These are phyloP conservation scores for Actinia tenebrosa DNA, from an alignment of 64 coral and sea anemone genomes.

Conservation along the genomic window DNA sequence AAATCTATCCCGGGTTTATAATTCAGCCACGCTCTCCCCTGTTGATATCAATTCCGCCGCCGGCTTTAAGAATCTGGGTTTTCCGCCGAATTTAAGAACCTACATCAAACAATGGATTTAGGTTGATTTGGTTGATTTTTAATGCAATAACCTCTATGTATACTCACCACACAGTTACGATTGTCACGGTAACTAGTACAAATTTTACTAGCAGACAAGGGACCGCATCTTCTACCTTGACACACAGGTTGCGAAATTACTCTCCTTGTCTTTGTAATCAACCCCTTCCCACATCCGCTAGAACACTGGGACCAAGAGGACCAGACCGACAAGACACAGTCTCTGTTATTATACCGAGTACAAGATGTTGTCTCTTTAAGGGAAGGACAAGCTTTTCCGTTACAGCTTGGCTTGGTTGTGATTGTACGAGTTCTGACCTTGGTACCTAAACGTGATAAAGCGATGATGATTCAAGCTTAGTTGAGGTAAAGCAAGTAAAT, in stretches of 20 bases:
- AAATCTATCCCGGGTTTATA: no score
- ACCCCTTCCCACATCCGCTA: constrained; percentile 76
- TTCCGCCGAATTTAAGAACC: no score
- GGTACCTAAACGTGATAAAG: constrained; percentile 27
- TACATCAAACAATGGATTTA: no score
- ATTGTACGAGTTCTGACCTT: constrained; percentile 54
- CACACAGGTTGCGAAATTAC: constrained; percentile 46
- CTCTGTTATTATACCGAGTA: constrained; percentile 53
- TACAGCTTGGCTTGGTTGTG: constrained; percentile 36
- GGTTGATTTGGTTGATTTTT: no score
- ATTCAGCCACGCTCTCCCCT: no score
- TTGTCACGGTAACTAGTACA: constrained; percentile 78
- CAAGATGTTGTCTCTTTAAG: constrained; percentile 34
- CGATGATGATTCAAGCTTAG: background rate
- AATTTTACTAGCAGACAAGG: constrained; percentile 31
- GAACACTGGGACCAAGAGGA: constrained; percentile 74
- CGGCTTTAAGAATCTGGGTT: no score
- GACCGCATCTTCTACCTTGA: constrained; percentile 59
- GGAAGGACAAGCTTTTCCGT: constrained; percentile 45
- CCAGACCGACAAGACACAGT: constrained; percentile 78
- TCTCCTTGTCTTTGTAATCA: constrained; percentile 42
- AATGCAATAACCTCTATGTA: background rate
- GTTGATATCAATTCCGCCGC: no score
- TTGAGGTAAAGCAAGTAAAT: background rate
- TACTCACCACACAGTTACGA: constrained; percentile 74